Conservation (phyloP, 2,113 vertebrate species). For the Setophaga kirtlandii region DNA sequence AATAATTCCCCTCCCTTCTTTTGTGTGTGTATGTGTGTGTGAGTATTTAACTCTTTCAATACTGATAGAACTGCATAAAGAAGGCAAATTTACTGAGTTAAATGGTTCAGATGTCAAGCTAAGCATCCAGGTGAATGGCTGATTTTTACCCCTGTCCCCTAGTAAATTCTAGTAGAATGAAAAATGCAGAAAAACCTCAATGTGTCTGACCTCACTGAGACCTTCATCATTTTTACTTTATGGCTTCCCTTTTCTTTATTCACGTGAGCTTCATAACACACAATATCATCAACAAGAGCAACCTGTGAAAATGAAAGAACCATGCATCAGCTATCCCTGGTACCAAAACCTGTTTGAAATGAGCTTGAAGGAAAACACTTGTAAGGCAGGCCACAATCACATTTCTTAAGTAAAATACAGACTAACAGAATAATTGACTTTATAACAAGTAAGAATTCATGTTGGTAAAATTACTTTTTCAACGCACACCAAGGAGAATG, state of each 20-base stretch:
- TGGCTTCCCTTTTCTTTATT: background rate
- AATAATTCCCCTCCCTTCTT: background rate
- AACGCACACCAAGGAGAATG: background rate
- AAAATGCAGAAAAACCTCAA: background rate
- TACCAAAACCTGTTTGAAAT: background rate
- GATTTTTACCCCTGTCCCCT: background rate
- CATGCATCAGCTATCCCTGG: background rate
- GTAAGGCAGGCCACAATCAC: background rate
- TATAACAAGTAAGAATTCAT: background rate
- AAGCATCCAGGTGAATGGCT: background rate
- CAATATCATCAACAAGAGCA: background rate
- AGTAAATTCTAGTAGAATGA: background rate
- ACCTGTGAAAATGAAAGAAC: background rate
- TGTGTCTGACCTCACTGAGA: background rate
- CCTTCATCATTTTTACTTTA: background rate
- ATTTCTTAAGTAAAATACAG: background rate
- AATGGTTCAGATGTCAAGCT: background rate
- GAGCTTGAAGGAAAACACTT: background rate
- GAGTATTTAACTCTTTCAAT: background rate
- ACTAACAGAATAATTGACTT: background rate
- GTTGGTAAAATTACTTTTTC: constrained; percentile 3
- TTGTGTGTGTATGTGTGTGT: background rate
- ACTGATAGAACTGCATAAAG: background rate
- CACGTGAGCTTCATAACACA: background rate
- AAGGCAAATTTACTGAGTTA: background rate